Evolutionary conservation across 2,888 invertebrate genomes (phyloP).

Genomic region (Xanthorhoe designata): DNA sequence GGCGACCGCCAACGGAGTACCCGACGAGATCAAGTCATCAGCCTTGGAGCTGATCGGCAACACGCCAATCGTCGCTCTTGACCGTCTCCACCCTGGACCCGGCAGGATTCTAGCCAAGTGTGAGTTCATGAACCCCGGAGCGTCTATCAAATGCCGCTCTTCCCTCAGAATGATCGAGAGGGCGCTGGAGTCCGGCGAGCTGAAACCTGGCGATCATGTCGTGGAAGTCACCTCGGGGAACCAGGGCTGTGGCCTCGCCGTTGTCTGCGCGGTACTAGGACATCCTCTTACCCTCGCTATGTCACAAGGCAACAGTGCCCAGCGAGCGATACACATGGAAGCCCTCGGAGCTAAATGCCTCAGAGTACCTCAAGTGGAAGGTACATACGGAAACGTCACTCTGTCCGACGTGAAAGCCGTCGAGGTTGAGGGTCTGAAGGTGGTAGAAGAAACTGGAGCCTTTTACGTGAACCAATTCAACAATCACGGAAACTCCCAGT

Average conservation of each 20-base stretch:
- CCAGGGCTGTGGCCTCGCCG: conserved; percentile 78
- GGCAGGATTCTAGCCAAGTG: conserved; percentile 78
- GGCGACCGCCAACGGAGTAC: conserved; percentile 50
- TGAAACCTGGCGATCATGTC: conserved; percentile 69
- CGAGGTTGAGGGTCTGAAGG: conserved; percentile 64
- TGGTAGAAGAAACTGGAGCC: conserved; percentile 67
- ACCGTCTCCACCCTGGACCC: conserved; percentile 72
- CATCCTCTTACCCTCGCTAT: conserved; percentile 76
- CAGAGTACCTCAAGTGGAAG: conserved; percentile 76
- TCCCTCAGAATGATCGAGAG: conserved; percentile 71
- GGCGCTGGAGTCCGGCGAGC: conserved; percentile 62
- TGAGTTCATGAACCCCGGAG: conserved; percentile 81
- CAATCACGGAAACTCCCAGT: conserved; percentile 64
- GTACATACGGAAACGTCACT: conserved; percentile 77
- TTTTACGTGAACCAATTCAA: conserved; percentile 77
- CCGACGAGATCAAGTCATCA: conserved; percentile 72
- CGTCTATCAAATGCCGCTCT: conserved; percentile 77
- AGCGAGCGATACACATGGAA: conserved; percentile 79
- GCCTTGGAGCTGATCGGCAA: conserved; percentile 78
- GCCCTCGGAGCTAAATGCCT: conserved; percentile 76
- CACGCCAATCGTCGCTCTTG: conserved; percentile 78
- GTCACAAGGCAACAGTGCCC: conserved; percentile 78
- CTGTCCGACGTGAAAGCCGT: conserved; percentile 71
- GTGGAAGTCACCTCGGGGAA: conserved; percentile 79
- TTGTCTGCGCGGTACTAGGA: conserved; percentile 74